Base-by-base conservation (phyloP, 2,797 vertebrate species). In the Danio tinwini region DNA sequence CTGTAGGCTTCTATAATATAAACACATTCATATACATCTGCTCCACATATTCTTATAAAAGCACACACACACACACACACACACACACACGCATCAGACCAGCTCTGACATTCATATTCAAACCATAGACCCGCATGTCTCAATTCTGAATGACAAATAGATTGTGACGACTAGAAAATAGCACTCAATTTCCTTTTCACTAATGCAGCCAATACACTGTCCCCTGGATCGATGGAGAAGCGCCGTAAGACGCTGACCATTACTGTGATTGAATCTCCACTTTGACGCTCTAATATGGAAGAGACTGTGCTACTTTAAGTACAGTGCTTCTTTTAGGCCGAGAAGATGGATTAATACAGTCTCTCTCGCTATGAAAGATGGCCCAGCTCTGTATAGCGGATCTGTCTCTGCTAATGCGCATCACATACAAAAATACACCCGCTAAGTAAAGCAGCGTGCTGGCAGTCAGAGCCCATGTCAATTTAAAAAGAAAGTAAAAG, bases 131-230 rank as follows among this genome's bases (percentile, higher is more conserved):
- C 55, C 40, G 21, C 76, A 81, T 56, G 77, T 76, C 67, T 82
- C 82, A 78, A 84, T 84, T 83, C 61, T 83, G 82, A 87, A 87
- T 87, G 86, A 87, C 86, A 87, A 87, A 85, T 87, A 86, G 86
- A 84, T 82, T 85, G 83, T 87, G 86, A 85, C 84, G 84, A 87
- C 84, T 85, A 87, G 86, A 87, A 87, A 87, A 87, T 87, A 87
- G 83, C 84, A 84, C 79, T 84, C 84, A 80, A 87, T 86, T 87
- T 87, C 86, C 86, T 85, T 87, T 86, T 85, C 86, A 84, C 84
- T 84, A 84, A 86, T 68, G 84, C 81, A 81, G 81, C 86, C 81
- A 55, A 87, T 87, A 82, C 81, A 83, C 80, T 84, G 83, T 85
- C 81, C 58, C 16, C 56, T 70, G 62, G 86, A 87, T 87, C 86